Conservation (phyloP, 2,888 invertebrate genomes). For the Eristalinus sepulchralis region DNA sequence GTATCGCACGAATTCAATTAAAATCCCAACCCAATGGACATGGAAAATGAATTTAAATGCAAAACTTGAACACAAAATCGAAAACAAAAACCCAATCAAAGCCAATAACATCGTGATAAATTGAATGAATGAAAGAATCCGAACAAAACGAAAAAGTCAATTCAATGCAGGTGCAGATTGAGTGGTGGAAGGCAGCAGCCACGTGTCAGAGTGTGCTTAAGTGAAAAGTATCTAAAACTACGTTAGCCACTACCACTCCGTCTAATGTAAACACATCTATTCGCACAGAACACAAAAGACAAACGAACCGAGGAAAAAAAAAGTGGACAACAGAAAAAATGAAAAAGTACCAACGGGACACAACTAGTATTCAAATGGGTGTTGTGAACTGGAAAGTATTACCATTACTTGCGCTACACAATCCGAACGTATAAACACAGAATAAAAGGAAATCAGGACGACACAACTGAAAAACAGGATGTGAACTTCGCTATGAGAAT, state of each 20-base stretch:
- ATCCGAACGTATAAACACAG: conserved; percentile 7
- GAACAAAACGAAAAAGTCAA: not conserved
- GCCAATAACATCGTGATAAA: conserved; percentile 13
- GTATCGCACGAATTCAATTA: not conserved
- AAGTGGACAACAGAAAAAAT: not conserved
- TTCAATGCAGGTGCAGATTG: conserved; percentile 15
- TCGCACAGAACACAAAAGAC: not conserved
- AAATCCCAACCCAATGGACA: not conserved
- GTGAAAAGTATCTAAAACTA: not conserved
- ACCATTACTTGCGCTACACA: conserved; percentile 7
- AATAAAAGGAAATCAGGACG: not conserved
- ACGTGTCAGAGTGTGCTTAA: not conserved
- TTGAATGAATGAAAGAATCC: not conserved
- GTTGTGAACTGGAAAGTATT: conserved; percentile 26
- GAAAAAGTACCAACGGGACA: conserved; percentile 5
- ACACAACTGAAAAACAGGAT: conserved; percentile 21
- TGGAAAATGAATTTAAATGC: not conserved
- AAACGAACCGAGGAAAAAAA: not conserved
- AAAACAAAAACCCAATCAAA: conserved; percentile 12
- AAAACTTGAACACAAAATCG: not conserved
- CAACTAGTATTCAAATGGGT: conserved; percentile 18
- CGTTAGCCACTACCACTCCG: conserved; percentile 13
- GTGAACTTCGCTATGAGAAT: conserved; percentile 26
- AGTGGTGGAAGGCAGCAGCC: not conserved
- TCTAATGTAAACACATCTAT: conserved; percentile 17